Evolutionary conservation across 2,797 vertebrate species (phyloP), one percentile per base, ranked within the genome.

Genomic region (Diplodus sargus): DNA sequence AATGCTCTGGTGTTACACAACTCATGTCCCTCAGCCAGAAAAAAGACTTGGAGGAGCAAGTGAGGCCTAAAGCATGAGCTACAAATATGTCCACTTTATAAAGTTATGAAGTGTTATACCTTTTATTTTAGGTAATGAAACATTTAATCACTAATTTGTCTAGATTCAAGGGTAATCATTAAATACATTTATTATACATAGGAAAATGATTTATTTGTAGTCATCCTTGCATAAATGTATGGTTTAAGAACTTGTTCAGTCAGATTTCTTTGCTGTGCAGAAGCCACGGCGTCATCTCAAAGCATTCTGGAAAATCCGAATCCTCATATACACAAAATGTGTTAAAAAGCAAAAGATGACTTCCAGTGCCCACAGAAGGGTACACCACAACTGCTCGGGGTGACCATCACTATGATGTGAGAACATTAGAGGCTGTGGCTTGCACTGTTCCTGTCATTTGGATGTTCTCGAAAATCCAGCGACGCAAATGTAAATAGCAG

Each of bases 401-500:
- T 80, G 88, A 87, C 81, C 73, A 20, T 84, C 18, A 49, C 66
- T 76, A 84, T 82, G 79, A 90, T 83, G 85, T 87, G 89, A 89
- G 85, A 90, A 91, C 89, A 88, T 90, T 77, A 73, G 80, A 82
- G 87, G 62, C 80, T 86, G 90, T 47, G 89, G 82, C 71, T 14
- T n/a, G 48, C 84, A 83, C 90, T 89, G 91, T 54, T 92, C 76
- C 61, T 58, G 85, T 90, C 89, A 52, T 91, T 66, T 90, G 82
- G 83, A 80, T 34, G 63, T 79, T 84, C 74, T 73, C 20, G 63
- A 73, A 73, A 78, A 78, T 69, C 56, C 51, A 8, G 67, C 60
- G 70, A 83, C 28, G 82, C 82, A 87, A 86, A 94, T 93, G 83
- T 57, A 77, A 86, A 89, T 81, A 85, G 76, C 92, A 93, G 89